Evolutionary conservation across 2,888 invertebrate genomes (phyloP).

Genomic region (Trypoxylon attenuatum): DNA sequence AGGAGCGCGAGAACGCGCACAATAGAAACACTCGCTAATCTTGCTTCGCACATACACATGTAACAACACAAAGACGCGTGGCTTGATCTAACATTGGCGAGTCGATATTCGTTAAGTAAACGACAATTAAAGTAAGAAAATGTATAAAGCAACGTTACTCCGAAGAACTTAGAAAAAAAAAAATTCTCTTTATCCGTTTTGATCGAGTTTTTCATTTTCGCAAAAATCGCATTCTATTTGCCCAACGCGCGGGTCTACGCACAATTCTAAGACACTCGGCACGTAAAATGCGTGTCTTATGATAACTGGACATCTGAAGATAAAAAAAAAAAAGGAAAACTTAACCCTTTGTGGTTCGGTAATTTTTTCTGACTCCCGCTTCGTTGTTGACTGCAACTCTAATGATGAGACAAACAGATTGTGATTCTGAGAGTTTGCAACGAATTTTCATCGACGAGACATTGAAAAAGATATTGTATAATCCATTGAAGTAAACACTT

Average conservation of each 20-base stretch:
- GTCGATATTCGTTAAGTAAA: neutral
- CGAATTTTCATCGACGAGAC: too few species aligned
- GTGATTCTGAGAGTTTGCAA: too few species aligned
- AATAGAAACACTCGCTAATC: slow-evolving; percentile 22
- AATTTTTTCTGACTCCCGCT: neutral
- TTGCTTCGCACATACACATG: slow-evolving; percentile 5
- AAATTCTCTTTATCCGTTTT: neutral
- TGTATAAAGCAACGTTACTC: neutral
- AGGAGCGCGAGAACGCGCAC: slow-evolving; percentile 2
- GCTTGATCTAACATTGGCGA: slow-evolving; percentile 12
- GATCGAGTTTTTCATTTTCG: neutral
- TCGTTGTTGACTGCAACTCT: too few species aligned
- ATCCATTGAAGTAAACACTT: neutral
- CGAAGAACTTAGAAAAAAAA: neutral
- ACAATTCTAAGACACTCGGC: neutral
- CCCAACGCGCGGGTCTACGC: neutral
- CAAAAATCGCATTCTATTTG: neutral
- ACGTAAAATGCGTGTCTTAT: neutral
- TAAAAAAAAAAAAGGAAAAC: too few species aligned
- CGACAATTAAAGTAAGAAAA: neutral
- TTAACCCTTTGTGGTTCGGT: neutral
- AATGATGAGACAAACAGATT: too few species aligned
- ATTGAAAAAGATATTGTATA: neutral
- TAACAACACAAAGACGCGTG: slow-evolving; percentile 22
- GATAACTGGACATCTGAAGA: too few species aligned